A percentile compares a stretch with the other conserved stretches of the same genome.
Evolutionary conservation across 2,797 vertebrate species (phyloP).

Genomic region (Phrynocephalus forsythii): DNA sequence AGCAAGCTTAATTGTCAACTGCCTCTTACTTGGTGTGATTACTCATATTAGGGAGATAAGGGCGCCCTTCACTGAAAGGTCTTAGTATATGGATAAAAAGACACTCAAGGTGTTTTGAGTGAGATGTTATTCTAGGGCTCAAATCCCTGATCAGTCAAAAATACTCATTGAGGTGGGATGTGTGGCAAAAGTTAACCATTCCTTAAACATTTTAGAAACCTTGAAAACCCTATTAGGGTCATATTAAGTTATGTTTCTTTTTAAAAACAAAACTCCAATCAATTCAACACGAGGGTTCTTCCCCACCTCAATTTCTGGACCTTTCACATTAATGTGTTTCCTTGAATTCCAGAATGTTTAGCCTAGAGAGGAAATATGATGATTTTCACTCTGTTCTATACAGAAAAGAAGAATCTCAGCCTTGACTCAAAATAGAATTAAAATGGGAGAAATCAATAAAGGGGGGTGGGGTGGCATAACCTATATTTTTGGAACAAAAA

Average conservation of each 20-base stretch:
- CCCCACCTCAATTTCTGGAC: background rate
- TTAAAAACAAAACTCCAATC: background rate
- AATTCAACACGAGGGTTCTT: background rate
- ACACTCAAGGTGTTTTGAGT: too few relatives aligned
- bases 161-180: too few relatives aligned
- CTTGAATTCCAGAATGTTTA: background rate
- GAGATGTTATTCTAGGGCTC: too few relatives aligned
- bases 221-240: too few relatives aligned
- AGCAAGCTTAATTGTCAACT: too few relatives aligned
- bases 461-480: background rate
- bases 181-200: too few relatives aligned
- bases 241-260: background rate
- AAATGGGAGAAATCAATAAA: background rate
- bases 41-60: too few relatives aligned
- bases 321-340: background rate
- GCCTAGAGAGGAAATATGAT: background rate
- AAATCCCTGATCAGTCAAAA: too few relatives aligned
- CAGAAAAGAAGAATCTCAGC: background rate
- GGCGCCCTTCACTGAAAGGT: too few relatives aligned
- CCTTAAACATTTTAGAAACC: too few relatives aligned
- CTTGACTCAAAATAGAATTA: background rate
- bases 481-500: background rate
- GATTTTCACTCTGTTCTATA: background rate
- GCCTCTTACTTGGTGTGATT: too few relatives aligned
- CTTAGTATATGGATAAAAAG: too few relatives aligned